These are phyloP conservation scores for Calephelis perditalis DNA, from an alignment of 2,888 invertebrate species.

Conservation along the genomic window DNA sequence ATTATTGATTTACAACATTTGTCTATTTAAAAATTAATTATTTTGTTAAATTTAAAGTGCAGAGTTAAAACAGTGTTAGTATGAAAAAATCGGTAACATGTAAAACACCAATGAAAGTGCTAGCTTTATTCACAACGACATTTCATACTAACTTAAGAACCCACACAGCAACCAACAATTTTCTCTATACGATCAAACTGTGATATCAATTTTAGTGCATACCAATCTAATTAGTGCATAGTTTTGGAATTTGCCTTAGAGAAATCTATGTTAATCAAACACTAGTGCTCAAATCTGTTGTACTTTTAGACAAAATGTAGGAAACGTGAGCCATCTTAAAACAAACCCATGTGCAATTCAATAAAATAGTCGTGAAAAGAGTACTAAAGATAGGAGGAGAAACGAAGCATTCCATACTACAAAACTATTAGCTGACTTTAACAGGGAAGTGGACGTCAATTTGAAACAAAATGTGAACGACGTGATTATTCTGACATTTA, in stretches of 20 bases:
- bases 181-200: slow-evolving; percentile 7
- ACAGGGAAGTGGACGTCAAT: slow-evolving; percentile 76
- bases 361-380: slow-evolving; percentile 72
- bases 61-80: slow-evolving; percentile 26
- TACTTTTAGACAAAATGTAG: slow-evolving; percentile 45
- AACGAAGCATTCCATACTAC: slow-evolving; percentile 77
- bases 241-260: slow-evolving; percentile 5
- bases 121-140: slow-evolving; percentile 28
- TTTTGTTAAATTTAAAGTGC: slow-evolving; percentile 20
- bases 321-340: slow-evolving; percentile 79
- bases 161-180: slow-evolving; percentile 6
- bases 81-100: slow-evolving; percentile 41
- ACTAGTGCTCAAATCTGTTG: slow-evolving; percentile 9
- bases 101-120: slow-evolving; percentile 9
- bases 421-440: slow-evolving; percentile 75
- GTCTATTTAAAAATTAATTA: background rate
- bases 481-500: slow-evolving; percentile 17
- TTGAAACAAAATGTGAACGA: slow-evolving; percentile 40
- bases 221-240: slow-evolving; percentile 10
- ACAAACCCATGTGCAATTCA: slow-evolving; percentile 73
- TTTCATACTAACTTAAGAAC: slow-evolving; percentile 44
- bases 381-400: slow-evolving; percentile 71
- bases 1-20: background rate
- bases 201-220: background rate
- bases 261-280: slow-evolving; percentile 10